Conservation (phyloP, 2,113 vertebrate genomes). For the Nematolebias whitei region DNA sequence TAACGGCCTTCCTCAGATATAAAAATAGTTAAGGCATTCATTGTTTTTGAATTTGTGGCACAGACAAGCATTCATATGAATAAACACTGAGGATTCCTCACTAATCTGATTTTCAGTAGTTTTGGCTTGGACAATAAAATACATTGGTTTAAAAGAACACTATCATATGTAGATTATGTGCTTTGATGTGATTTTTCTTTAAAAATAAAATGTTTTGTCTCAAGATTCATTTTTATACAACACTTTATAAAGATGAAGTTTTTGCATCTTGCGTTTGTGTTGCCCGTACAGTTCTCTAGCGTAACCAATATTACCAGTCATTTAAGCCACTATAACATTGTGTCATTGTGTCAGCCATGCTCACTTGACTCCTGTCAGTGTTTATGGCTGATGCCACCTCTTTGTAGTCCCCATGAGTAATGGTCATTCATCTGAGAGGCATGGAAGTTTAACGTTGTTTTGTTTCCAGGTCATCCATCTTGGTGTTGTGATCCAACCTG, state of each 20-base stretch:
- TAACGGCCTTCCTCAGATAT: slow-evolving; percentile 1
- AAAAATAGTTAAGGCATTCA: slow-evolving; percentile 3
- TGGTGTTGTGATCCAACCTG: slow-evolving; percentile 17
- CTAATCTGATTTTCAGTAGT: not conserved
- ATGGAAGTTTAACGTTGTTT: slow-evolving; percentile 18
- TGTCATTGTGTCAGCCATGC: not conserved
- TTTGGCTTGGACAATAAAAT: not conserved
- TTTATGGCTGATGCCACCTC: slow-evolving; percentile 32
- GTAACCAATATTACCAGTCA: not conserved
- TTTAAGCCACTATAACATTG: not conserved
- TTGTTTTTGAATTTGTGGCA: slow-evolving; percentile 10
- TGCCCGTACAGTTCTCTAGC: not conserved
- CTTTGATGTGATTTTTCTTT: no score
- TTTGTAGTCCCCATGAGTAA: slow-evolving; percentile 9
- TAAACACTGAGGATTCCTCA: not conserved
- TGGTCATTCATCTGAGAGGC: slow-evolving; percentile 4
- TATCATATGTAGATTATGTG: no score
- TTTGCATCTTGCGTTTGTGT: not conserved
- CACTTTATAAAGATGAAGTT: not conserved
- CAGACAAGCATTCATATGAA: not conserved
- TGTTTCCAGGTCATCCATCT: slow-evolving; percentile 16
- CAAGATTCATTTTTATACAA: no score
- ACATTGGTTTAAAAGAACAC: not conserved
- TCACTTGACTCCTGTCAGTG: slow-evolving; percentile 13
- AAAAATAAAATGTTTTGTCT: no score